These are phyloP conservation scores for Bemisia tabaci DNA, from an alignment of 1,140 invertebrate species.

Conservation along the genomic window DNA sequence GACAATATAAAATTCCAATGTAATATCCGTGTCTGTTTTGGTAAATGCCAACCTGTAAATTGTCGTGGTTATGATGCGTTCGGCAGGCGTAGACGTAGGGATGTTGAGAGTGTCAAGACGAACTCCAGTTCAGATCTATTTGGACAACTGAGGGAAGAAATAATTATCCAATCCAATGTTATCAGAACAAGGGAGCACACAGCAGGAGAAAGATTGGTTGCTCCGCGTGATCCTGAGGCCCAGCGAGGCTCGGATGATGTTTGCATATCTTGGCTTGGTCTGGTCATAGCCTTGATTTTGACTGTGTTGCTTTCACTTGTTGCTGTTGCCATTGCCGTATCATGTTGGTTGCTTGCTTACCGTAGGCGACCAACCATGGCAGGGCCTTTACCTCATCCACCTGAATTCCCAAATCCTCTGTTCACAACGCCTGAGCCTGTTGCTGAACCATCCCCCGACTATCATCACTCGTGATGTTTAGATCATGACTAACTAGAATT, in stretches of 20 bases:
- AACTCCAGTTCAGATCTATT: slow-evolving; percentile 42
- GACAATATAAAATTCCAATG: slow-evolving; percentile 92
- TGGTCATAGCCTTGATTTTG: slow-evolving; percentile 81
- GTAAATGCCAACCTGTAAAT: slow-evolving; percentile 81
- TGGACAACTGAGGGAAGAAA: slow-evolving; percentile 80
- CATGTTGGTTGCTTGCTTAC: slow-evolving; percentile 90
- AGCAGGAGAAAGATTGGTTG: slow-evolving; percentile 45
- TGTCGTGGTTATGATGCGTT: slow-evolving; percentile 70
- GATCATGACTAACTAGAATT: too few relatives aligned
- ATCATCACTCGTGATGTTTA: slow-evolving; percentile 28
- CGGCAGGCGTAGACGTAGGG: slow-evolving; percentile 59
- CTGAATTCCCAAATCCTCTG: slow-evolving; percentile 86
- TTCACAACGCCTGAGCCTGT: slow-evolving; percentile 72
- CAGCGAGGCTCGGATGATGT: slow-evolving; percentile 51
- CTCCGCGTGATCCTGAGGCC: slow-evolving; percentile 51
- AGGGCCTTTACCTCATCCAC: slow-evolving; percentile 82
- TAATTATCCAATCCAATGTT: slow-evolving; percentile 80
- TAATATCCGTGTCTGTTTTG: slow-evolving; percentile 87
- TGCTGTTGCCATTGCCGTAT: slow-evolving; percentile 83
- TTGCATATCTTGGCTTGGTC: slow-evolving; percentile 82
- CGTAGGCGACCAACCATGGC: slow-evolving; percentile 66
- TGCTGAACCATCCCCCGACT: slow-evolving; percentile 65
- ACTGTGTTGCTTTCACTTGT: slow-evolving; percentile 81
- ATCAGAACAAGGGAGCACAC: slow-evolving; percentile 77
- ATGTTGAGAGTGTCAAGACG: slow-evolving; percentile 39